Evolutionary conservation across 2,797 vertebrate genomes (phyloP).

Genomic region (Gambelia wislizenii): DNA sequence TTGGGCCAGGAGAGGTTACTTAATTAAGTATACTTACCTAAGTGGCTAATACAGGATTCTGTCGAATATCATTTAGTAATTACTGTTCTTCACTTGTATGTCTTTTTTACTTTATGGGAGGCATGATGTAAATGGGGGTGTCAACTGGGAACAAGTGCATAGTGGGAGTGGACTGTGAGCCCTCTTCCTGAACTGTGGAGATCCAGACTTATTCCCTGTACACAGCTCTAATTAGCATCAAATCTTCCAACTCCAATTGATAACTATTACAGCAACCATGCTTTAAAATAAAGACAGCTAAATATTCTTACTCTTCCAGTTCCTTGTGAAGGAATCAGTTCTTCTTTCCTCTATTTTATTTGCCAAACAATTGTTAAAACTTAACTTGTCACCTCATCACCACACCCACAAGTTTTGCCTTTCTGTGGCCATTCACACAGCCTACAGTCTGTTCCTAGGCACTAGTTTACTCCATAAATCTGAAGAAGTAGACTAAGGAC

Average conservation of each 20-base stretch:
- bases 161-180: background rate
- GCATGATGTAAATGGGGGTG: too few relatives aligned
- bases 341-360: background rate
- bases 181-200: background rate
- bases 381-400: too few relatives aligned
- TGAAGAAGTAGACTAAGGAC: too few relatives aligned
- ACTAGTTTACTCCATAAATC: too few relatives aligned
- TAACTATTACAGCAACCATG: background rate
- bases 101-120: background rate
- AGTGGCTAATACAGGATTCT: too few relatives aligned
- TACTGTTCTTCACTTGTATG: background rate
- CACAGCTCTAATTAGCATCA: background rate
- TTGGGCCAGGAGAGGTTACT: too few relatives aligned
- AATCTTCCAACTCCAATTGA: background rate
- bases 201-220: background rate
- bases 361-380: too few relatives aligned
- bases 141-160: background rate
- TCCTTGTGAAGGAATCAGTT: background rate
- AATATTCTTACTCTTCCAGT: background rate
- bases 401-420: too few relatives aligned
- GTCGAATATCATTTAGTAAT: too few relatives aligned
- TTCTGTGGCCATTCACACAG: too few relatives aligned
- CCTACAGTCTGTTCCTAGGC: too few relatives aligned
- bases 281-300: background rate
- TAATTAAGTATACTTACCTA: too few relatives aligned